Conservation (phyloP, 2,797 vertebrate genomes). For the Tolypeutes matacus region DNA sequence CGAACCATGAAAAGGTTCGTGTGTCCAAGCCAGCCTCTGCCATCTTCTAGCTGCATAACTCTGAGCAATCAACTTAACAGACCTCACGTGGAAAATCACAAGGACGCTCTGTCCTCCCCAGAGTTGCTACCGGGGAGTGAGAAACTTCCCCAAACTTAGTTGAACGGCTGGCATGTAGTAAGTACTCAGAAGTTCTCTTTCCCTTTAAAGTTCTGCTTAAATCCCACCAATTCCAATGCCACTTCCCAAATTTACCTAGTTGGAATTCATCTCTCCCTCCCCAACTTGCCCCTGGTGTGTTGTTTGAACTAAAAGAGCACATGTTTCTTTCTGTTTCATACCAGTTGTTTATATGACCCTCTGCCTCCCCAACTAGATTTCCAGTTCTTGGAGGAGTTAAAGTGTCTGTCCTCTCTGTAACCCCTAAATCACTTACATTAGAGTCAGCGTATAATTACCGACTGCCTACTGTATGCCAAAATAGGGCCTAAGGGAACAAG, state of each 20-base stretch:
- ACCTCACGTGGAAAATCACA: rapidly evolving
- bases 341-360: neutral
- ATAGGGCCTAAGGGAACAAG: neutral
- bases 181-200: neutral
- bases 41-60: neutral
- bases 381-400: neutral
- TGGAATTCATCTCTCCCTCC: neutral
- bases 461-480: neutral
- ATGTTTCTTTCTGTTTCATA: neutral
- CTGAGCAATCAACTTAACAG: neutral
- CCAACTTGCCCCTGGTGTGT: neutral
- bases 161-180: rapidly evolving
- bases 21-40: neutral
- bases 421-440: neutral
- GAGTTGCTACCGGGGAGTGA: rapidly evolving
- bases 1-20: neutral
- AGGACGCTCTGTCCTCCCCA: neutral
- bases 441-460: neutral
- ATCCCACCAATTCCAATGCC: neutral
- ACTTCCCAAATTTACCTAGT: too few relatives aligned
- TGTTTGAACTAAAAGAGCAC: neutral
- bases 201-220: neutral
- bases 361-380: neutral
- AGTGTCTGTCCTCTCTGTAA: slow-evolving; percentile 18
- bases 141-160: neutral